Evolutionary conservation across 1,140 invertebrate species (phyloP), one percentile per base, ranked within the genome.

Genomic region (Drosophila truncata): DNA sequence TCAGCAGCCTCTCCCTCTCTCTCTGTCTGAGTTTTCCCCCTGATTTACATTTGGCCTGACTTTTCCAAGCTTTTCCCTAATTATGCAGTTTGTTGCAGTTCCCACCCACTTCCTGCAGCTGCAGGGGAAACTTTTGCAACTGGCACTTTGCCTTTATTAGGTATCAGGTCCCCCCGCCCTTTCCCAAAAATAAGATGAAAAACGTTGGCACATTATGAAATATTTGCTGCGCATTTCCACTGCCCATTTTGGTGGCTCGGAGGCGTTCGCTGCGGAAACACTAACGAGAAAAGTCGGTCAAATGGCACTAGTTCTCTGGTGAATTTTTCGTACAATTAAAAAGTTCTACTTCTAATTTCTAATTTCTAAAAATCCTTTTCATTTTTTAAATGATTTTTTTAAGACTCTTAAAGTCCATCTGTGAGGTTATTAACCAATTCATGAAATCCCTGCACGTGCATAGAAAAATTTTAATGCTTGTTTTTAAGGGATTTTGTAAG

Each of bases 251-350:
- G 23, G 29, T 41, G 16, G 46, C 13, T 49, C 18, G 50, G 25
- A 42, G 47, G 25, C 57, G 35, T 59, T 67, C 11, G 13, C 47
- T 54, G 65, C 74, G 82, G 78, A 83, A 88, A 70, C 54, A 62
- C 64, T 84, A 88, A 80, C 80, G 80, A 86, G 79, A 69, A 77
- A 80, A 83, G 50, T 82, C 67, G 76, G 76, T 61, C 62, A 37
- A 29, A 49, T 46, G n/a, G 5, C 52, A 54, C 20, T 23, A 35
- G 14, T 10, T 54, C 23, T 25, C 9, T 16, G 3, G 20, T 4
- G 0, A 1, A 31, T 8, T 49, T 29, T 49, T 27, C 2, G 1
- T 10, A 35, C 18, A 31, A 54, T 10, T 10, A 37, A 3, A 23
- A 10, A 10, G 29, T 16, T 29, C 7, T 14, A 0, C n/a, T n/a